Evolutionary conservation across 1,140 invertebrate genomes (phyloP).

Genomic region (Pachypsylla venusta): DNA sequence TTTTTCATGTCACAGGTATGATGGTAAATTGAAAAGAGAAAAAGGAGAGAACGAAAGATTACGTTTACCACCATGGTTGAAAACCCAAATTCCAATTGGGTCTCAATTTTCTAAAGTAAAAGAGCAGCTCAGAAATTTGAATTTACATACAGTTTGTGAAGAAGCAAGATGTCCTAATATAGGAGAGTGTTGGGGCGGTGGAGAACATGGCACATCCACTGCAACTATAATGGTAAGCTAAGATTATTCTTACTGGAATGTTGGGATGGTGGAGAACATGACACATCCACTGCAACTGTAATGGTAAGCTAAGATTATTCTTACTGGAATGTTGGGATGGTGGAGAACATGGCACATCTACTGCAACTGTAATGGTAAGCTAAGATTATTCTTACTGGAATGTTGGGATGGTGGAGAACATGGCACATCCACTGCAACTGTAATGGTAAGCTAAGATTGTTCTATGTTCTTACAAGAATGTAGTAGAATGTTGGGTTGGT

Average conservation of each 20-base stretch:
- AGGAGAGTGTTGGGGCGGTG: constrained; percentile 98
- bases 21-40: constrained; percentile 67
- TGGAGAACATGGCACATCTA: constrained; percentile 69
- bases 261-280: too few relatives aligned
- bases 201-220: constrained; percentile 67
- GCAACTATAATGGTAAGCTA: constrained; percentile 73
- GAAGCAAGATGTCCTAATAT: constrained; percentile 99
- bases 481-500: too few relatives aligned
- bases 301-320: too few relatives aligned
- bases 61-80: constrained; percentile 90
- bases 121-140: constrained; percentile 68
- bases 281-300: too few relatives aligned
- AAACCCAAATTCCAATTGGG: constrained; percentile 84
- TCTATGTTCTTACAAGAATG: too few relatives aligned
- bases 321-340: constrained; percentile 99
- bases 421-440: too few relatives aligned
- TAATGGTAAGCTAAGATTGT: too few relatives aligned
- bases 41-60: constrained; percentile 67
- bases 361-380: constrained; percentile 79
- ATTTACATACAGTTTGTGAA: constrained; percentile 94
- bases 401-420: too few relatives aligned
- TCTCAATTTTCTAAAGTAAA: constrained; percentile 76
- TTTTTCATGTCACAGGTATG: constrained; percentile 48
- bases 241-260: too few relatives aligned
- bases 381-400: too few relatives aligned